A percentile compares a stretch with the other conserved stretches of the same genome.
phyloP scores from a whole-genome alignment of 2,888 invertebrate genomes.

The Lasius platythorax region DNA sequence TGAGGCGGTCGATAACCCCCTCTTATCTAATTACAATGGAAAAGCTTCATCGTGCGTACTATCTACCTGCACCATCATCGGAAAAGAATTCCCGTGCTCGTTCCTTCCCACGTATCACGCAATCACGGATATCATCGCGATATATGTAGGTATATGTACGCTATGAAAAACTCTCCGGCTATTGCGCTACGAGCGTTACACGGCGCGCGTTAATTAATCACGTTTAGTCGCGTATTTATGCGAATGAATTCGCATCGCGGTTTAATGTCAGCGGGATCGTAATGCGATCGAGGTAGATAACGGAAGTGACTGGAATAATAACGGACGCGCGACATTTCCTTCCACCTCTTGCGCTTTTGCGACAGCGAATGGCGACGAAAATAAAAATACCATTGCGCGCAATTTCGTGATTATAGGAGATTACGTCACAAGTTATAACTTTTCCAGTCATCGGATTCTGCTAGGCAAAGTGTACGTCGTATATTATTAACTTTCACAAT shows the following conservation, averaged over 20 bases:
- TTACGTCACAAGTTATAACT: background rate
- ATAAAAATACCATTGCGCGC: background rate
- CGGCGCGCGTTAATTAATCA: constrained; percentile 35
- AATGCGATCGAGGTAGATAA: constrained; percentile 26
- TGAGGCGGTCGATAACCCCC: constrained; percentile 63
- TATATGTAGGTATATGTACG: background rate
- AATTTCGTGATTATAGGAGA: constrained; percentile 12
- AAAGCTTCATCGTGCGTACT: constrained; percentile 43
- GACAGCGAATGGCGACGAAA: background rate
- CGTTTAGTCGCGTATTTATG: constrained; percentile 18
- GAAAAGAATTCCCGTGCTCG: constrained; percentile 29
- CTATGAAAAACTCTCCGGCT: constrained; percentile 3
- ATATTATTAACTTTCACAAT: background rate
- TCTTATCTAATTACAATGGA: constrained; percentile 59
- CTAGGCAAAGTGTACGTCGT: background rate
- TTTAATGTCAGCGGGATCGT: constrained; percentile 43
- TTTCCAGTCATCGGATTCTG: background rate
- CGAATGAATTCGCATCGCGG: constrained; percentile 24
- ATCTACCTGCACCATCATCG: constrained; percentile 43
- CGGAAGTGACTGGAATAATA: constrained; percentile 46
- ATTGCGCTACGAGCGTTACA: background rate
- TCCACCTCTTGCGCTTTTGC: background rate
- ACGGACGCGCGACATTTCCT: constrained; percentile 28
- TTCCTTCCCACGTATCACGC: constrained; percentile 22
- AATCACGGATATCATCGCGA: constrained; percentile 33